Evolutionary conservation across 2,888 invertebrate species (phyloP).

Genomic region (Pterostichus niger): DNA sequence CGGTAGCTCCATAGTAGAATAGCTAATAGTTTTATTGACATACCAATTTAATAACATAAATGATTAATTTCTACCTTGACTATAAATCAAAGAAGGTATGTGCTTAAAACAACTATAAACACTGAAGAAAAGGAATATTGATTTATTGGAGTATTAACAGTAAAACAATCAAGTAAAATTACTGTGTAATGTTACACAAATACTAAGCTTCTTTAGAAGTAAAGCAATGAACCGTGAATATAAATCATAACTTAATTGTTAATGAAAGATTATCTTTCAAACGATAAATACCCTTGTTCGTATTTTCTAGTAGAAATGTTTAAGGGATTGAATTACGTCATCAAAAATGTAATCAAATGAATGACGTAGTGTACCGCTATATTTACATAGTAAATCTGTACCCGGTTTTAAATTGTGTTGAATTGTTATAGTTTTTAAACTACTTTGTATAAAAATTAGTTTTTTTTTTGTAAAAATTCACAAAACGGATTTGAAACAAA

Average conservation of each 20-base stretch:
- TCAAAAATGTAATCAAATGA: too few species aligned
- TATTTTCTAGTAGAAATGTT: background rate
- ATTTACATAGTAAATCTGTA: too few species aligned
- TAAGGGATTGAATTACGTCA: too few species aligned
- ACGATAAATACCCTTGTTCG: background rate
- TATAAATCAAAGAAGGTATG: constrained; percentile 53
- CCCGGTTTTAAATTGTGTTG: too few species aligned
- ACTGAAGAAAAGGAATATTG: constrained; percentile 25
- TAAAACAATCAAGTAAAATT: constrained; percentile 3
- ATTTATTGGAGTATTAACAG: constrained; percentile 53
- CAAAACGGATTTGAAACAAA: too few species aligned
- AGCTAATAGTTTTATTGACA: constrained; percentile 40
- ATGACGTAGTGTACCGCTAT: too few species aligned
- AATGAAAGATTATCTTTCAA: background rate
- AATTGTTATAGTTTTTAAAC: too few species aligned
- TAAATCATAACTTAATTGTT: constrained; percentile 3
- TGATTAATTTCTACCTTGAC: constrained; percentile 46
- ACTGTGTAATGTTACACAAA: constrained; percentile 5
- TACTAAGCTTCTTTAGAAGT: background rate
- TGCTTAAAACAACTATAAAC: constrained; percentile 53
- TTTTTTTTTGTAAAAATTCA: too few species aligned
- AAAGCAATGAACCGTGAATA: background rate
- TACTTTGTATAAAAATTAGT: too few species aligned
- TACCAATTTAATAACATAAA: constrained; percentile 39
- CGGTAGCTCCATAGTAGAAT: background rate